Base-by-base conservation (phyloP, 2,113 vertebrate genomes). In the Arizona elegans region DNA sequence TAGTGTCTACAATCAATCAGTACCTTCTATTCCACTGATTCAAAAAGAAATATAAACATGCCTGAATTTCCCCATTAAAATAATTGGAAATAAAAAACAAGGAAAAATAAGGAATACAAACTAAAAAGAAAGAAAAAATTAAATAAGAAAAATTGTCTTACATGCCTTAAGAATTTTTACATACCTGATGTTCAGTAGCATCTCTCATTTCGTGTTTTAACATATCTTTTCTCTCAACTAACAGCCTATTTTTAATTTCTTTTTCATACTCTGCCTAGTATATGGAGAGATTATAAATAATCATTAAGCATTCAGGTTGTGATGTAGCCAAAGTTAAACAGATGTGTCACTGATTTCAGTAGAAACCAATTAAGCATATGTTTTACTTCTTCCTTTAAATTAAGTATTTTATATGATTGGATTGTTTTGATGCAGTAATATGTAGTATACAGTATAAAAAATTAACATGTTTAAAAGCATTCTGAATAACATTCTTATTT, bases 231-330 rank as follows among this genome's bases (percentile, higher is more conserved):
- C 95, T 97, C 89, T 91, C 95, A 88, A 94, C 94, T 24, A 97
- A 95, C 87, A 96, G 94, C 86, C 94, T 93, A 19, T 93, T 98
- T 95, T 96, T 97, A 93, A 98, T 97, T 93, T 97, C 98, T 97
- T 96, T 97, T 94, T 97, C 95, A 92, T 96, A 98, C 55, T 98
- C 91, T 90, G 92, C 97, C 98, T 99, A 97, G 94, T 0, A 91
- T 17, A 96, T 96, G 96, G 86, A 96, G 92, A 92, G 24, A 94
- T 93, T 90, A 89, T 89, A 86, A 89, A 93, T 62, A 33, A 33
- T 26, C 12, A 90, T 90, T 86, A 62, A 93, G 58, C 38, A 59
- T n/a, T 17, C 17, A 89, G n/a, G 50, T 59, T 86, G 29, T 17
- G 29, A 92, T 89, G 15, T 4, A 81, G 26, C 26, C 53, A 50